Evolutionary conservation across 2,888 invertebrate species (phyloP), one percentile per base, ranked within the genome.

Genomic region (Dasypolia templi): DNA sequence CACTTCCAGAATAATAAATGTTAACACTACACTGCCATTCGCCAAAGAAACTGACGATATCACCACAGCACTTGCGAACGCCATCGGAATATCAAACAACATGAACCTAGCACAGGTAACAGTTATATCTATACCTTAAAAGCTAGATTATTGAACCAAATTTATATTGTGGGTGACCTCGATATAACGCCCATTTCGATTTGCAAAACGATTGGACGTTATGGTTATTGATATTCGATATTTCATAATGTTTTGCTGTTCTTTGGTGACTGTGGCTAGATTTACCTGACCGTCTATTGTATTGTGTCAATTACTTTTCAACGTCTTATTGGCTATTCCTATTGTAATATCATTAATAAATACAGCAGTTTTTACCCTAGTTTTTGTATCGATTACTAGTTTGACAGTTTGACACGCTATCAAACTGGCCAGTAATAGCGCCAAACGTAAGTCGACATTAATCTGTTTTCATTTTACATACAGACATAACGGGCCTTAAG

Each of bases 1-100:
- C 91, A 93, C 94, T 92, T 90, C 89, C 91, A 88, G 95, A 95
- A 95, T 95, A 95, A 94, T 94, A 95, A 94, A 92, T 89, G 90
- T 91, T 91, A 92, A 91, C 91, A 92, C 92, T 91, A 91, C 87
- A 93, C 88, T 92, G 91, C 91, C 91, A 91, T 92, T 93, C 90
- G 91, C 91, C 86, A 92, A 93, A 95, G 94, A 94, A 94, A 93
- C 93, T 91, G 91, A 88, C 92, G 92, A 93, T 94, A 94, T 94
- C 92, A 89, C 92, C 92, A 86, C 87, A 89, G 87, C 88, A 91
- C 92, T 92, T 92, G 92, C 91, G 85, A 92, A 91, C 92, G 90
- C 91, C 88, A 83, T 75, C 74, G 70, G 93, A 94, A 94, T 94
- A 94, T 91, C 91, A 92, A 93, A 88, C 86, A 88, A 87, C 83